Evolutionary conservation across 2,888 invertebrate species (phyloP), one percentile per base, ranked within the genome.

Genomic region (Orthosia incerta): DNA sequence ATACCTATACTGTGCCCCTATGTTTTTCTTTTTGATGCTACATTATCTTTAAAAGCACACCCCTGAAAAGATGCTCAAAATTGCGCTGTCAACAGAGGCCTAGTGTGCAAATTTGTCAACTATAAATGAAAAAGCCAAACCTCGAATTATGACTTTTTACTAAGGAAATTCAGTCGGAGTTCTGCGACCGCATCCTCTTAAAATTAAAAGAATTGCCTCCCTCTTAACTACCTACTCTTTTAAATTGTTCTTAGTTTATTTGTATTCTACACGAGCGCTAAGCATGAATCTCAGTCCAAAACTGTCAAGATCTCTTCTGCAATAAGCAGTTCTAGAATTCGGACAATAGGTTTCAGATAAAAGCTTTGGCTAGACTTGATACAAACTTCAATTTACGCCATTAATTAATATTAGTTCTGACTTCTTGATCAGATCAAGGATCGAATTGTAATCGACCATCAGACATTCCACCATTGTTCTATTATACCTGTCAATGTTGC

Each of bases 401-500:
- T 72, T 71, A 71, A 23, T 59, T n/a, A 26, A 26, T 3, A 51
- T 73, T 60, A 39, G 20, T 59, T 51, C 13, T 71, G 48, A 71
- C 18, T 31, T 48, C 23, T 46, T 7, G 55, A 48, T 56, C 18
- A 39, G 31, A 55, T 55, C 55, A 20, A n/a, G 4, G 13, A 68
- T 50, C 26, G 13, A 55, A 55, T 1, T 5, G 18, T 13, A 77
- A 68, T 75, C 78, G 69, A 20, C 53, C 53, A 61, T 55, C 50
- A 23, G 11, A 26, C 4, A 69, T 51, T 60, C 20, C n/a, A 1
- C 60, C 48, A 69, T 69, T 75, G 74, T 75, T 61, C 45, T 74
- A 69, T 53, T 53, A 68, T 50, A 68, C 26, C 45, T 61, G 70
- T 46, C 45, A 45, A 26, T 74, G 55, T 61, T 61, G 20, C 60